Evolutionary conservation across 2,113 vertebrate genomes (phyloP).

Genomic region (Callopanchax toddi): DNA sequence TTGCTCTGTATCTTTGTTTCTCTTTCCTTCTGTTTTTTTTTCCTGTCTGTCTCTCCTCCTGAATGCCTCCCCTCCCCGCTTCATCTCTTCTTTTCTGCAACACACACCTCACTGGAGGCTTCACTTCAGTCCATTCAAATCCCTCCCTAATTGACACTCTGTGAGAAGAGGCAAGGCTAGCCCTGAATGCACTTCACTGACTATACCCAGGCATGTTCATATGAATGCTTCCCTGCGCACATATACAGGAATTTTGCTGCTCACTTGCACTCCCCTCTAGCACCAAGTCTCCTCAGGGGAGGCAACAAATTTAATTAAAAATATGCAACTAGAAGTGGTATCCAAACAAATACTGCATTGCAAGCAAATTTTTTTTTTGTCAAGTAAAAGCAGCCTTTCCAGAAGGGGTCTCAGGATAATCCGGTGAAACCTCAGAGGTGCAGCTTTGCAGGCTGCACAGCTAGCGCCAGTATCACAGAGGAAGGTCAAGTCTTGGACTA

Average conservation of each 20-base stretch:
- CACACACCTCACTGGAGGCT: conserved; percentile 66
- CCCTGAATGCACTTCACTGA: conserved; percentile 72
- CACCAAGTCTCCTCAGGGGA: conserved; percentile 37
- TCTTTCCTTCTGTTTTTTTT: conserved; percentile 26
- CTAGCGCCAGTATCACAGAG: conserved; percentile 35
- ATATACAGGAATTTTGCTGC: conserved; percentile 37
- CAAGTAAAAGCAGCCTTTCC: conserved; percentile 47
- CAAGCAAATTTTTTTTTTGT: conserved; percentile 56
- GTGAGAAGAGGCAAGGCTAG: conserved; percentile 59
- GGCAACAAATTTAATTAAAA: conserved; percentile 50
- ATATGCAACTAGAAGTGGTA: conserved; percentile 32
- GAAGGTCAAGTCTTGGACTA: conserved; percentile 69
- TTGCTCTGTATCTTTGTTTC: conserved; percentile 49
- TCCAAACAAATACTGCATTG: conserved; percentile 61
- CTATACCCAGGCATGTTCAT: conserved; percentile 58
- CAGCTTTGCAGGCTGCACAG: conserved; percentile 29
- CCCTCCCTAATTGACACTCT: conserved; percentile 71
- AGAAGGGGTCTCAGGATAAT: conserved; percentile 48
- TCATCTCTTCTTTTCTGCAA: conserved; percentile 48
- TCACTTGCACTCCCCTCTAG: conserved; percentile 27
- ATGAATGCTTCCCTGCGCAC: conserved; percentile 54
- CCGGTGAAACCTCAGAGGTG: conserved; percentile 40
- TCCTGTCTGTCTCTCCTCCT: conserved; percentile 15
- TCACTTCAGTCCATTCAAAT: conserved; percentile 70
- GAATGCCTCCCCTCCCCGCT: conserved; percentile 20